phyloP scores from a whole-genome alignment of 2,888 invertebrate species.

The Meta bourneti region DNA sequence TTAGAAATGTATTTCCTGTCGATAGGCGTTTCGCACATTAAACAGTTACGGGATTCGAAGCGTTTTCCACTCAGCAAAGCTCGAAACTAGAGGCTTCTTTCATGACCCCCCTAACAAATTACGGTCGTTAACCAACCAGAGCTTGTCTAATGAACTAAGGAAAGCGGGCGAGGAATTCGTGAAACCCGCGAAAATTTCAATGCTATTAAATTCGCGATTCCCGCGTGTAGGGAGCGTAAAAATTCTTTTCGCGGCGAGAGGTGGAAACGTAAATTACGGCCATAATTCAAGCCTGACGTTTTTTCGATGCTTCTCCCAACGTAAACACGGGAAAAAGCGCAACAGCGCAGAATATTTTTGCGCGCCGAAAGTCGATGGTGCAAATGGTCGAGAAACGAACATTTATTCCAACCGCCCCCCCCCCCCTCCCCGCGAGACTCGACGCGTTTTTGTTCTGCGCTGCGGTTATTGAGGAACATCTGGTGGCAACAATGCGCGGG shows the following conservation, averaged over 20 bases:
- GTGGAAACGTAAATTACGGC: conserved; percentile 67
- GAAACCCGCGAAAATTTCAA: conserved; percentile 48
- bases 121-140: conserved; percentile 44
- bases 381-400: conserved; percentile 59
- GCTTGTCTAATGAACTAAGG: conserved; percentile 65
- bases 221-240: conserved; percentile 60
- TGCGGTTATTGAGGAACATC: conserved; percentile 64
- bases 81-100: conserved; percentile 5
- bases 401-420: conserved; percentile 61
- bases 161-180: background rate
- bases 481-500: conserved; percentile 66
- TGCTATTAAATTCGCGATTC: conserved; percentile 66
- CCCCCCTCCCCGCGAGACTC: background rate
- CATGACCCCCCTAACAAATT: conserved; percentile 42
- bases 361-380: conserved; percentile 57
- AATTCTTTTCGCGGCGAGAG: conserved; percentile 37
- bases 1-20: conserved; percentile 6
- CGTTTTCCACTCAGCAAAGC: conserved; percentile 18
- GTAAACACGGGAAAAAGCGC: conserved; percentile 18
- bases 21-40: conserved; percentile 29
- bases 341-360: conserved; percentile 71
- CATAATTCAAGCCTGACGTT: conserved; percentile 75
- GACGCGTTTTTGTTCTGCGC: conserved; percentile 12
- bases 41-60: conserved; percentile 18
- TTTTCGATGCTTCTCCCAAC: conserved; percentile 69